phyloP scores from a whole-genome alignment of 2,797 vertebrate species.

The Echeneis naucrates region DNA sequence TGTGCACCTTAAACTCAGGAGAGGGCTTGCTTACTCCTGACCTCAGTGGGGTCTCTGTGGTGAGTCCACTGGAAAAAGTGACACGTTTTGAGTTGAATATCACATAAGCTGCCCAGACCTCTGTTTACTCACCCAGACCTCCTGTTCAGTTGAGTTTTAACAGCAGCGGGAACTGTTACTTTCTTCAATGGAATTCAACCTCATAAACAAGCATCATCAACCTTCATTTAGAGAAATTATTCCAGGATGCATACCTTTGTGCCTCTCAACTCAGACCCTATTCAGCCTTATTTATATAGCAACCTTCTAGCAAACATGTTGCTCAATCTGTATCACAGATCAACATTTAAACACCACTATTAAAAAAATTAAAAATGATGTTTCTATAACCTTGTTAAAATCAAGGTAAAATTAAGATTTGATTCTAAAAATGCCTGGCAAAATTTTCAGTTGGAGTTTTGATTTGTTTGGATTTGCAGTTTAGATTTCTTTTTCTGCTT shows the following conservation, averaged over 20 bases:
- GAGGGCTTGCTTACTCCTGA: constrained; percentile 48
- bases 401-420: no score
- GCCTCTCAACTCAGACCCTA: no score
- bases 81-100: constrained; percentile 75
- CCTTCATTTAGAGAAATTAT: constrained; percentile 54
- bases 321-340: no score
- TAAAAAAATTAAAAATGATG: no score
- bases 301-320: no score
- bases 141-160: constrained; percentile 62
- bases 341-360: no score
- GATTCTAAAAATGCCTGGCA: no score
- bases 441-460: no score
- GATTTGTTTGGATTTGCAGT: no score
- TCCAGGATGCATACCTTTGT: constrained; percentile 13
- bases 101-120: constrained; percentile 69
- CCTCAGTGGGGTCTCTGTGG: constrained; percentile 67
- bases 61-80: constrained; percentile 78
- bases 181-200: constrained; percentile 66
- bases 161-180: constrained; percentile 68
- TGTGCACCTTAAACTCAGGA: constrained; percentile 26
- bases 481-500: no score
- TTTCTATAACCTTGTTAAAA: no score
- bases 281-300: no score
- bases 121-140: constrained; percentile 63
- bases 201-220: constrained; percentile 71